These are phyloP conservation scores for Drosophila mimica DNA, from an alignment of 2,888 invertebrate species.

Conservation along the genomic window DNA sequence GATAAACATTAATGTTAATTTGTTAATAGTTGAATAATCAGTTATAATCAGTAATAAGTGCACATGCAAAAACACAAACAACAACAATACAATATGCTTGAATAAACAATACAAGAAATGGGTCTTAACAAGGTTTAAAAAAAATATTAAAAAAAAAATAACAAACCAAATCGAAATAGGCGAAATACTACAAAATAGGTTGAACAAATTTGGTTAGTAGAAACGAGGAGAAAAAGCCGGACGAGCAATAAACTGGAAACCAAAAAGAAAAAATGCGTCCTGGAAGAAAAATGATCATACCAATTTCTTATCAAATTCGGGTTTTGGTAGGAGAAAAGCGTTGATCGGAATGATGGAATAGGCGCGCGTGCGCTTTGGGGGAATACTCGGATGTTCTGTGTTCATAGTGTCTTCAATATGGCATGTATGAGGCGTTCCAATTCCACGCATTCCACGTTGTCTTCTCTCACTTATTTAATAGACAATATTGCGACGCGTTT, in stretches of 20 bases:
- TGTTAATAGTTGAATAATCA: slow-evolving; percentile 16
- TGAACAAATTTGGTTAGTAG: slow-evolving; percentile 30
- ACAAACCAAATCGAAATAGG: slow-evolving; percentile 32
- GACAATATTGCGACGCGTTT: slow-evolving; percentile 81
- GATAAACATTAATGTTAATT: neutral
- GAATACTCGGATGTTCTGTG: slow-evolving; percentile 2
- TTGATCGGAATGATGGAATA: slow-evolving; percentile 38
- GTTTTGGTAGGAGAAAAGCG: slow-evolving; percentile 26
- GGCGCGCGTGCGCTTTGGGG: slow-evolving; percentile 1
- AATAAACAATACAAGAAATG: slow-evolving; percentile 7
- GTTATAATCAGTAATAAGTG: slow-evolving; percentile 21
- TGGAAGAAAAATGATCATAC: slow-evolving; percentile 45
- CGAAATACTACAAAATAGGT: slow-evolving; percentile 2
- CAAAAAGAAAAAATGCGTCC: slow-evolving; percentile 6
- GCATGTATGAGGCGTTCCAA: slow-evolving; percentile 38
- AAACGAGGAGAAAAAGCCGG: neutral
- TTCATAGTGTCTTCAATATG: slow-evolving; percentile 20
- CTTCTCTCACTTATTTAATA: slow-evolving; percentile 54
- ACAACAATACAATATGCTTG: slow-evolving; percentile 66
- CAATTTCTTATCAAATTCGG: slow-evolving; percentile 50
- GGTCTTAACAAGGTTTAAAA: slow-evolving; percentile 1
- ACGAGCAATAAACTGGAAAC: neutral
- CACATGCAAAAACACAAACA: slow-evolving; percentile 79
- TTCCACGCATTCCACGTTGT: slow-evolving; percentile 32
- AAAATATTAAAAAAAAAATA: neutral